Base-by-base conservation (phyloP, 2,113 vertebrate species). In the Scomber colias region DNA sequence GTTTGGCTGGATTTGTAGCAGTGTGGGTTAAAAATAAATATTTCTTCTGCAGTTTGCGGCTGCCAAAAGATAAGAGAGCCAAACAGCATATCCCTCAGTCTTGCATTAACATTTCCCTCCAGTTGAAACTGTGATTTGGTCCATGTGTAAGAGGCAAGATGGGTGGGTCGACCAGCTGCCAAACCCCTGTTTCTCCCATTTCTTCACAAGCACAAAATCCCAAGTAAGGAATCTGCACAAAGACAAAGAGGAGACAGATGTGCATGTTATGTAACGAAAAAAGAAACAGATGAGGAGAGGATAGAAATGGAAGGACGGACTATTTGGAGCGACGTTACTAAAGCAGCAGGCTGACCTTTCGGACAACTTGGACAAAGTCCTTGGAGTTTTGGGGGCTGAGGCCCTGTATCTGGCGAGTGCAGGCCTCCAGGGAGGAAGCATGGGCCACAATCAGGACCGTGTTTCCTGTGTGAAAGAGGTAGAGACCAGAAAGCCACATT, bases 101-200 rank as follows among this genome's bases (percentile, higher is more conserved):
- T 71, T 98, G 97, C 27, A 97, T 95, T 30, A 99, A 91, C 40
- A 97, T 97, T 91, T 99, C 98, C 94, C 98, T 96, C 98, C 98
- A 99, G 95, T 98, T 98, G 95, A 99, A 99, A 92, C 97, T 97
- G 79, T 98, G 97, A 35, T 98, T 99, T 17, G 98, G 98, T 91
- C 98, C 98, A 0, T 99, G 98, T 65, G 98, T 99, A 61, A 99
- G 96, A 4, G 98, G 98, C 77, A 99, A 92, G 89, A 99, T 99
- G 48, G 98, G 98, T 2, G 98, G 98, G 49, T 99, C 97, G 0
- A 97, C 97, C 67, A 99, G 96, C 94, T 99, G 98, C 98, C 98
- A 99, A 68, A 98, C 92, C 3, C 97, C 97, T 0, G 96, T 97
- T 71, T 99, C 98, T 45, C 97, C 98, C 87, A 99, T 89, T 82